phyloP scores from a whole-genome alignment of 1,140 invertebrate genomes.

The Hyphantria cunea region DNA sequence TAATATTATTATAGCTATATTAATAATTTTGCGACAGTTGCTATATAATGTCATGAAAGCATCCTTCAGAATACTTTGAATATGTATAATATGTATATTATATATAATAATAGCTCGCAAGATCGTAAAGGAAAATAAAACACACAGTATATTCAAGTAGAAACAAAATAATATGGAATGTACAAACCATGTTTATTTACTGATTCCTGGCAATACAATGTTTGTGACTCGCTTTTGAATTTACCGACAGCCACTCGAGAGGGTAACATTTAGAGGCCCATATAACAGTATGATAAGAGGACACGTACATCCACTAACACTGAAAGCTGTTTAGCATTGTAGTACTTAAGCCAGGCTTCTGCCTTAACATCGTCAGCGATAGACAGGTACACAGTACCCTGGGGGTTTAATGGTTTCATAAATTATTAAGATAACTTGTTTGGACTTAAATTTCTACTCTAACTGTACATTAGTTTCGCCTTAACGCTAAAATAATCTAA shows the following conservation, averaged over 20 bases:
- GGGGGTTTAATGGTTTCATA: conserved; percentile 69
- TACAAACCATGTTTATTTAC: conserved; percentile 85
- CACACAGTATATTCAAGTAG: conserved; percentile 76
- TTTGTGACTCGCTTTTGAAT: conserved; percentile 73
- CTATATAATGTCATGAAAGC: conserved; percentile 67
- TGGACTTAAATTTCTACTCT: conserved; percentile 82
- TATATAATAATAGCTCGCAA: conserved; percentile 48
- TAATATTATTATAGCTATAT: conserved; percentile 42
- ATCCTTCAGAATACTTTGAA: conserved; percentile 53
- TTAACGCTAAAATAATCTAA: conserved; percentile 83
- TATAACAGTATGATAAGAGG: conserved; percentile 56
- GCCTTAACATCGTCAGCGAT: conserved; percentile 63
- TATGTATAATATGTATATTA: conserved; percentile 35
- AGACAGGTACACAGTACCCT: conserved; percentile 73
- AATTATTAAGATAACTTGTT: conserved; percentile 78
- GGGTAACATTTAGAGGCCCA: conserved; percentile 45
- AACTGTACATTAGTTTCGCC: conserved; percentile 83
- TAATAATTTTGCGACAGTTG: conserved; percentile 54
- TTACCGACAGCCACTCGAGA: conserved; percentile 52
- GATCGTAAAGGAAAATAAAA: conserved; percentile 78
- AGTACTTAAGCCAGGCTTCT: conserved; percentile 64
- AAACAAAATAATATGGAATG: conserved; percentile 86
- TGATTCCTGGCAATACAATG: conserved; percentile 82
- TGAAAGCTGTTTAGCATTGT: conserved; percentile 75
- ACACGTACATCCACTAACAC: conserved; percentile 78